A percentile compares a stretch with the other conserved stretches of the same genome.
Conservation (phyloP, 2,113 vertebrate species). For the Pitta sordida region DNA sequence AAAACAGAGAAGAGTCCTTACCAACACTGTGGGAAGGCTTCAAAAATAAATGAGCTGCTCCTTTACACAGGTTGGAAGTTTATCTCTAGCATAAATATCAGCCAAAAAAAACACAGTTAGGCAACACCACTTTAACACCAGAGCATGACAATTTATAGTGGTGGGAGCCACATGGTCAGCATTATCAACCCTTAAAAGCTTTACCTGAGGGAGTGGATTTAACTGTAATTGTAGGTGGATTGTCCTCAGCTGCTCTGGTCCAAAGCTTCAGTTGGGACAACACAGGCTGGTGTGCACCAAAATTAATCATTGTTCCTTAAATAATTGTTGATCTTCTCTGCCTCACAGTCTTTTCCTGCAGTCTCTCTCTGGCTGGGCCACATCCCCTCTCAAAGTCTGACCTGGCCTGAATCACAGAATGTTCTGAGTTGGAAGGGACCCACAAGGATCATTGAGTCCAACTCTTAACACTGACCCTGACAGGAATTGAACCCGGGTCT, state of each 20-base stretch:
- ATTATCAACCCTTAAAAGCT: background rate
- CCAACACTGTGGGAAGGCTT: background rate
- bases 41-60: background rate
- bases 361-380: background rate
- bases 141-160: fast-evolving
- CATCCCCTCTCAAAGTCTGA: background rate
- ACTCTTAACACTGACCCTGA: too few species aligned
- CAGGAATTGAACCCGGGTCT: too few species aligned
- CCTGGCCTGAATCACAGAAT: background rate
- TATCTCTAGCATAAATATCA: background rate
- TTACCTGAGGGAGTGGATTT: background rate
- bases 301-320: background rate
- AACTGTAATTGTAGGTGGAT: background rate
- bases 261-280: background rate
- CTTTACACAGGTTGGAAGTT: background rate
- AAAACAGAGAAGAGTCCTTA: background rate
- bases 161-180: background rate
- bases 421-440: too few species aligned
- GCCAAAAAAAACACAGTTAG: background rate
- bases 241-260: background rate
- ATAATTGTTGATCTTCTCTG: background rate
- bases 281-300: background rate
- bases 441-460: too few species aligned
- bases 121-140: too few species aligned
- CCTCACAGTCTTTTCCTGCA: background rate